Conservation (phyloP, 2,888 invertebrate species). For the Hemistola chrysoprasaria region DNA sequence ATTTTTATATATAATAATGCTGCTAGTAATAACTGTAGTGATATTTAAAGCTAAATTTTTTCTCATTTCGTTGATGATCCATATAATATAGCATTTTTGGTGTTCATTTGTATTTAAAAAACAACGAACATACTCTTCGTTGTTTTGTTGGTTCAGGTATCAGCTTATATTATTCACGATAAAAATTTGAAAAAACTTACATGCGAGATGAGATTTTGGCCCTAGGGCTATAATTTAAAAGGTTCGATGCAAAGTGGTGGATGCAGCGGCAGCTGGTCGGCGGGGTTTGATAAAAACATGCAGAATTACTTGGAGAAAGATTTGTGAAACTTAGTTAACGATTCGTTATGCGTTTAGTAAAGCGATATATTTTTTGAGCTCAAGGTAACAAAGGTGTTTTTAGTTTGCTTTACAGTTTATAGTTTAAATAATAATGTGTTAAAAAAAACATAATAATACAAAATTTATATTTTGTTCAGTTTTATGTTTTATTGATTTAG, state of each 20-base stretch:
- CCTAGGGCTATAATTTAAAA: constrained; percentile 66
- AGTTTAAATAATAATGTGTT: too few relatives aligned
- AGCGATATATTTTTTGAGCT: too few relatives aligned
- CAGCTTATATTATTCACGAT: constrained; percentile 55
- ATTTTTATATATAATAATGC: constrained; percentile 1
- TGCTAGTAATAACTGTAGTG: too few relatives aligned
- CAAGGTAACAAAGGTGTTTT: too few relatives aligned
- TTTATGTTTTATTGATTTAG: constrained; percentile 9
- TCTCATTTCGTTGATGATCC: too few relatives aligned
- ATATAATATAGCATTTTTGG: too few relatives aligned
- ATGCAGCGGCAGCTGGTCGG: constrained; percentile 72
- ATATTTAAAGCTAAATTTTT: too few relatives aligned
- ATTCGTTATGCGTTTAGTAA: constrained; percentile 45
- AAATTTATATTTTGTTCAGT: too few relatives aligned
- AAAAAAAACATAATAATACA: too few relatives aligned
- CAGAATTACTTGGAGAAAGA: constrained; percentile 65
- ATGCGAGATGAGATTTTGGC: constrained; percentile 61
- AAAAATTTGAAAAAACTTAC: constrained; percentile 58
- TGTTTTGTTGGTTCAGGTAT: constrained; percentile 32
- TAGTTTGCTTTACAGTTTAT: too few relatives aligned
- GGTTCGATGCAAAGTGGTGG: constrained; percentile 67
- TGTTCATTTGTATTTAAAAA: constrained; percentile 17
- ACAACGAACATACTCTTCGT: constrained; percentile 11
- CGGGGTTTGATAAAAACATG: constrained; percentile 58
- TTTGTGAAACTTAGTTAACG: constrained; percentile 75